A percentile compares a stretch with the other conserved stretches of the same genome.
phyloP scores from a whole-genome alignment of 2,888 invertebrate species.

The Hydraecia micacea region DNA sequence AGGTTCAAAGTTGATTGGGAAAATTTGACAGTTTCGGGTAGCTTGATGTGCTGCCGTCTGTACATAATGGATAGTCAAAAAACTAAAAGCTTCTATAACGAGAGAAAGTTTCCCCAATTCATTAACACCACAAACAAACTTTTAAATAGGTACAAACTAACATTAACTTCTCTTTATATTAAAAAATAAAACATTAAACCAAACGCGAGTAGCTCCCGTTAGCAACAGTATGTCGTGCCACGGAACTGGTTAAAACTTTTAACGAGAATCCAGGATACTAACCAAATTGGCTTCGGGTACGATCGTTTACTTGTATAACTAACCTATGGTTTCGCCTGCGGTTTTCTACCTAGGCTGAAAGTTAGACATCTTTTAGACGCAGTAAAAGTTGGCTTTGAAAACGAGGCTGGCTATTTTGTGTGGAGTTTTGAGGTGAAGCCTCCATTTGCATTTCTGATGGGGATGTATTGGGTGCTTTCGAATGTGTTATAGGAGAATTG shows the following conservation, averaged over 20 bases:
- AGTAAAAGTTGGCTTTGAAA: slow-evolving; percentile 42
- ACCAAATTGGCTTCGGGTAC: slow-evolving; percentile 63
- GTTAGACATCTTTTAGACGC: slow-evolving; percentile 27
- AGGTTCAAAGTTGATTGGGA: too few species aligned
- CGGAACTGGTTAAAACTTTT: slow-evolving; percentile 62
- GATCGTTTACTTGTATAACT: slow-evolving; percentile 45
- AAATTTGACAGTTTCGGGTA: too few species aligned
- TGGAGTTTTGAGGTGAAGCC: neutral
- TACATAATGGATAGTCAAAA: too few species aligned
- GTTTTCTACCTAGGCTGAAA: slow-evolving; percentile 53
- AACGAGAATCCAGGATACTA: slow-evolving; percentile 60
- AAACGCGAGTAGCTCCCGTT: neutral
- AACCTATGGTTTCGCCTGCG: slow-evolving; percentile 20
- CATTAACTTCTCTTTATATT: neutral
- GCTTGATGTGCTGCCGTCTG: too few species aligned
- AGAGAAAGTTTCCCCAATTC: neutral
- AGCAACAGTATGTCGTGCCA: slow-evolving; percentile 30
- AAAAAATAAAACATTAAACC: slow-evolving; percentile 18
- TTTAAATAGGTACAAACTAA: slow-evolving; percentile 5
- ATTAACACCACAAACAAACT: neutral
- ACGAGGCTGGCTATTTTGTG: slow-evolving; percentile 12
- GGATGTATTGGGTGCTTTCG: neutral
- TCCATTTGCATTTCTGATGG: slow-evolving; percentile 21
- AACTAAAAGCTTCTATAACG: too few species aligned
- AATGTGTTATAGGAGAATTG: neutral